Base-by-base conservation (phyloP, 2,113 vertebrate genomes). In the Ctenodactylus gundi region DNA sequence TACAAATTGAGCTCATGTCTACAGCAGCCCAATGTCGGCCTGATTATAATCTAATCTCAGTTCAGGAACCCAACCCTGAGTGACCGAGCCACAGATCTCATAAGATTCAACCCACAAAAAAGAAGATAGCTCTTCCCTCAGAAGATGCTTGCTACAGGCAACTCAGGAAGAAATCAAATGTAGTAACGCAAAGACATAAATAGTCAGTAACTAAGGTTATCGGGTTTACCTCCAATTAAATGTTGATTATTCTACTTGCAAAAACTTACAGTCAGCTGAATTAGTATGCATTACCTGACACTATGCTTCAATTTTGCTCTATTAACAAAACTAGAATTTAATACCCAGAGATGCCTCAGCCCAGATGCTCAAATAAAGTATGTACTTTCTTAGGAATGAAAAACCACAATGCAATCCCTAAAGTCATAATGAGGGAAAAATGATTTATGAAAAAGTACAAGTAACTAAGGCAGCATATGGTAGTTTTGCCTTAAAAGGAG, bases 381-480 rank as follows among this genome's bases (percentile, higher is more conserved):
- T 44, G n/a, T 72, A 49, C 58, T 81, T 87, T 76, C 87, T 95
- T 41, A 95, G 20, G 44, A 90, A 87, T 77, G 27, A 96, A 90
- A 41, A 90, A 95, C 76, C 7, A 72, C 6, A 70, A 29, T 31
- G 15, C 4, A 29, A 46, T 67, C 62, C 49, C 13, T 53, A 65
- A 76, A 68, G 39, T 67, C 18, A 76, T 29, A 80, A 91, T 14
- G 31, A 81, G 34, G 34, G 14, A 18, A 70, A n/a, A 76, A 53
- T 20, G 9, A 75, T 39, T 89, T 76, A 44, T 72, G 10, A 82
- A 86, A 92, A 88, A 34, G 3, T 60, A 34, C 51, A 65, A 41
- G 49, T 70, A 36, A 34, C 21, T 72, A 70, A 85, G 13, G 31
- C 3, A 75, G 34, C 17, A 70, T 21, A 58, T 67, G 39, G n/a